Percentiles rank a stretch among this genome's conserved stretches.
Conservation (phyloP, 1,140 invertebrate genomes). For the Helicoverpa armigera region DNA sequence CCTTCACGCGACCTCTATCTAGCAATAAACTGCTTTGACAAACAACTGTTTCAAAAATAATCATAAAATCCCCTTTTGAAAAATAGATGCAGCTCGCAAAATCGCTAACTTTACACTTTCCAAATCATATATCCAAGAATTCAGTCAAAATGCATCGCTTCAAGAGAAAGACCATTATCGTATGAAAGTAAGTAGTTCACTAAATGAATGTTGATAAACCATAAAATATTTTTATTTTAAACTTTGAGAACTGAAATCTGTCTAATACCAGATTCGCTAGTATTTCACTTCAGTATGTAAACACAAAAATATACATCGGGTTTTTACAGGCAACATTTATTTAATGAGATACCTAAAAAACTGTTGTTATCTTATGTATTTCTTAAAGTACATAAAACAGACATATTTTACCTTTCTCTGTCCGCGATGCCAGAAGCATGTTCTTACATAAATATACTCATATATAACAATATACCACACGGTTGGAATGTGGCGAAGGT, state of each 20-base stretch:
- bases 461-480: constrained; percentile 28
- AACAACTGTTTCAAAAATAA: neutral
- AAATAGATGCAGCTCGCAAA: constrained; percentile 7
- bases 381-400: too few species aligned
- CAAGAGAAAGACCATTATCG: constrained; percentile 1
- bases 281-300: too few species aligned
- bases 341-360: too few species aligned
- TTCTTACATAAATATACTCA: constrained; percentile 11
- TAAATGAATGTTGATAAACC: neutral
- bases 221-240: neutral
- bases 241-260: too few species aligned
- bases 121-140: constrained; percentile 11
- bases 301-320: too few species aligned
- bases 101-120: constrained; percentile 32
- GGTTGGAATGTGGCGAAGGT: constrained; percentile 47
- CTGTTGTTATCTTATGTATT: too few species aligned
- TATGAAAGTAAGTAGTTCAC: neutral
- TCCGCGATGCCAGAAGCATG: neutral
- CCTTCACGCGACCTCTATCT: neutral
- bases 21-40: neutral
- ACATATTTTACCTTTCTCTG: neutral
- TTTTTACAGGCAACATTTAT: too few species aligned
- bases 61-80: neutral
- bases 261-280: too few species aligned
- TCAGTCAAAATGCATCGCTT: constrained; percentile 17